Conservation (phyloP, 2,797 vertebrate species). For the Pelochelys cantorii region DNA sequence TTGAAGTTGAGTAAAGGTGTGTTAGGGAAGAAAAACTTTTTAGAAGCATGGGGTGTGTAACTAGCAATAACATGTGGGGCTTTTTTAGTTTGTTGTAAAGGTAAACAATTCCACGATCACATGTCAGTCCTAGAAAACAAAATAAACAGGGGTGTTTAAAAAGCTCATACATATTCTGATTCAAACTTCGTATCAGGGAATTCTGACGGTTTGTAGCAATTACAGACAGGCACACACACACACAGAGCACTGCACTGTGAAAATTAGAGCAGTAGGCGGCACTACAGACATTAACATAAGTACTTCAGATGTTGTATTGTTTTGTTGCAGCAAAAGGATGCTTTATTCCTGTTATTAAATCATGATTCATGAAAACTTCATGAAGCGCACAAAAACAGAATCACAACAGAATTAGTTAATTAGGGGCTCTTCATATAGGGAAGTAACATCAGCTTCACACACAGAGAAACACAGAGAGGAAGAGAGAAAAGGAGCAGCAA, state of each 20-base stretch:
- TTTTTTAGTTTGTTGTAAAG: not conserved
- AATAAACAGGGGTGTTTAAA: not conserved
- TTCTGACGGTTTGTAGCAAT: not conserved
- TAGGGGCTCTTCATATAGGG: not conserved
- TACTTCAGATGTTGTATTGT: not conserved
- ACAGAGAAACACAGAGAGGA: not conserved
- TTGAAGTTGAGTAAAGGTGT: not conserved
- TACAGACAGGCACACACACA: fast-evolving
- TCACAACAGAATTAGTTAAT: not conserved
- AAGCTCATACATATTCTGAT: fast-evolving
- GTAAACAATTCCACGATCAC: not conserved
- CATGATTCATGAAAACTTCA: constrained; percentile 28
- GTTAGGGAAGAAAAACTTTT: not conserved
- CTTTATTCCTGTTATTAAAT: constrained; percentile 11
- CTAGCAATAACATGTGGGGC: not conserved
- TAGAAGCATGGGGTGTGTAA: not conserved
- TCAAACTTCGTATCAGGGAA: not conserved
- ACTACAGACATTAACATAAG: not conserved
- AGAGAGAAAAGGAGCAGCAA: not conserved
- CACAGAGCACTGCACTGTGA: not conserved
- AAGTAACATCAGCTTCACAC: not conserved
- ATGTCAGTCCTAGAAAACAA: not conserved
- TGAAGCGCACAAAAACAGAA: constrained; percentile 26
- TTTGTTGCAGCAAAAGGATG: not conserved
- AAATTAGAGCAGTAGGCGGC: constrained; percentile 53